Evolutionary conservation across 2,797 vertebrate genomes (phyloP), one percentile per base, ranked within the genome.

Genomic region (Scomberomorus guttatus): DNA sequence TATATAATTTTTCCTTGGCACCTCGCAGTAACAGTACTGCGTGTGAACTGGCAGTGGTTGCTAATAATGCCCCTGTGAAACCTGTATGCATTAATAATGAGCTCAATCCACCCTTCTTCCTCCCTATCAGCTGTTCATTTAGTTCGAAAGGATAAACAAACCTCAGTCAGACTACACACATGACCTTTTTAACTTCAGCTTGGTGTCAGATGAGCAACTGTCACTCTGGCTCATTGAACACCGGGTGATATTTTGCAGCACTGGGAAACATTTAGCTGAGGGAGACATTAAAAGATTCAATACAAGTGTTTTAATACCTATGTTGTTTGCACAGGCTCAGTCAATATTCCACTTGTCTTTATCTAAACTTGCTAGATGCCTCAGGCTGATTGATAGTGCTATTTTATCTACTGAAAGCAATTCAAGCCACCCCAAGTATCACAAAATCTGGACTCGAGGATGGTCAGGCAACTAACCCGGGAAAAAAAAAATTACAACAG

Each of bases 341-440:
- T 86, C 88, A 88, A 82, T 84, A 86, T 81, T 79, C 72, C 80
- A 79, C 75, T 87, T 75, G 59, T 82, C 60, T 89, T 90, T 76
- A 89, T 90, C 78, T 80, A 81, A 81, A 80, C 64, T 60, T 69
- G 39, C 72, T 68, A 48, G 82, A 87, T 52, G 71, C 75, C 72
- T 75, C 11, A 1, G 70, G 76, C 60, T 88, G 84, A 92, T 82
- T 87, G 84, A 90, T 86, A 32, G 66, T 34, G 25, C 59, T 48
- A 54, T 85, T 91, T 90, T 84, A 90, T 90, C 83, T 77, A 76
- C 68, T 72, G 32, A 87, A 87, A 87, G 75, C 63, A 85, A 82
- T 85, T 90, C 75, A 58, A 83, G 72, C 64, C 77, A 72, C 56
- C 59, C 46, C 17, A 44, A 68, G 79, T 56, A 79, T 68, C 77